A percentile compares a stretch with the other conserved stretches of the same genome.
Conservation (phyloP, 1,140 invertebrate genomes). For the Drosophila kohkoa region DNA sequence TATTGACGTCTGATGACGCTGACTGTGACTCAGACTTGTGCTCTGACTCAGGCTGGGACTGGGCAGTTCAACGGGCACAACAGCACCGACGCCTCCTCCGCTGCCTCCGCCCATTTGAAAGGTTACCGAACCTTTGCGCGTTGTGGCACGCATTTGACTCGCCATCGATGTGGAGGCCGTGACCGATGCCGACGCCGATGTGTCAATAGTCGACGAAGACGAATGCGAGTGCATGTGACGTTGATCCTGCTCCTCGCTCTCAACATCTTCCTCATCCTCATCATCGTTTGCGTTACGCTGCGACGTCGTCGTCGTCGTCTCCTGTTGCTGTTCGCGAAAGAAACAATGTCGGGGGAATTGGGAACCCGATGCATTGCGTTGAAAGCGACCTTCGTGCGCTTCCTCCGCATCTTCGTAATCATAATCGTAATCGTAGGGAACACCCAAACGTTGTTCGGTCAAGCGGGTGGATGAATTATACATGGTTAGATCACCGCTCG, state of each 20-base stretch:
- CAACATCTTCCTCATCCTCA: not conserved
- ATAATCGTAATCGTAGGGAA: conserved; percentile 18
- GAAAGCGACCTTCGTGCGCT: conserved; percentile 59
- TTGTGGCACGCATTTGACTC: conserved; percentile 52
- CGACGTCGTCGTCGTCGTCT: not conserved
- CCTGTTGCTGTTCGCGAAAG: conserved; percentile 58
- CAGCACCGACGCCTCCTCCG: not conserved
- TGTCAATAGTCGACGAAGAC: conserved; percentile 24
- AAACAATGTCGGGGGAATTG: conserved; percentile 82
- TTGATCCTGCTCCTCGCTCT: conserved; percentile 26
- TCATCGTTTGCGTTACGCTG: conserved; percentile 12
- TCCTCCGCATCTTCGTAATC: conserved; percentile 28
- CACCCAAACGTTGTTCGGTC: conserved; percentile 24
- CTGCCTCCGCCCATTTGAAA: conserved; percentile 53
- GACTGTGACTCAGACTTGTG: not conserved
- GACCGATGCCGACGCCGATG: not conserved
- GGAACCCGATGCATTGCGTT: conserved; percentile 74
- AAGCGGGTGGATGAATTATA: conserved; percentile 69
- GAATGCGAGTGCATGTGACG: conserved; percentile 38
- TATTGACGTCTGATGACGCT: conserved; percentile 51
- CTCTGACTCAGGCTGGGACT: not conserved
- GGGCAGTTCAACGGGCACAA: conserved; percentile 7
- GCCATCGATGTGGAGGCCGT: not conserved
- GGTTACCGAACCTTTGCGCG: conserved; percentile 71
- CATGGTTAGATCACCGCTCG: conserved; percentile 82